Base-by-base conservation (phyloP, 2,797 vertebrate genomes). In the Sciaenops ocellatus region DNA sequence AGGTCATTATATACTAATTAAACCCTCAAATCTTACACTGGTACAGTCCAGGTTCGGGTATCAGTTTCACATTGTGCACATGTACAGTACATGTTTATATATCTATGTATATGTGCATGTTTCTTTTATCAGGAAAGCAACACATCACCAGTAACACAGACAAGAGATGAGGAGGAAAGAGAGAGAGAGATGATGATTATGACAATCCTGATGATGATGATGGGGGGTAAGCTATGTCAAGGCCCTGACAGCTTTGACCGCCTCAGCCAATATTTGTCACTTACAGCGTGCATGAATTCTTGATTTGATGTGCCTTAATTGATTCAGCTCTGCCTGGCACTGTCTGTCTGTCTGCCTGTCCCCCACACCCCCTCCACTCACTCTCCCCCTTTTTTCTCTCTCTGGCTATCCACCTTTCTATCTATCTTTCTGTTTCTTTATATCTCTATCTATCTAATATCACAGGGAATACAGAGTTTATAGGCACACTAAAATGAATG, bases 221-320 rank as follows among this genome's bases (percentile, higher is more conserved):
- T 71, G 80, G 69, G 75, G 81, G 66, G 64, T 85, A 82, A 82
- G 82, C 78, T 86, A 88, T 81, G 85, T 82, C 85, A 88, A 83
- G 75, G 76, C 88, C 67, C 80, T 78, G 87, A 83, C 93, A 88
- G 76, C 81, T 93, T 90, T 86, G 92, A 90, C 77, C 80, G 90
- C 90, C 88, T 94, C 93, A 94, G 94, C 88, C 84, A 92, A 93
- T 96, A 97, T 97, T 96, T 97, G 97, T 97, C 96, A 96, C 96
- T 96, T 96, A 96, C 94, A 95, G 94, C 94, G 94, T 93, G 95
- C 96, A 96, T 97, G 96, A 97, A 97, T 95, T 96, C 94, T 96
- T 95, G 96, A 98, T 98, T 97, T 96, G 97, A 98, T 97, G 95
- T 96, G 96, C 94, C 96, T 96, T 97, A 97, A 98, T 97, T 97